Evolutionary conservation across 2,113 vertebrate genomes (phyloP).

Genomic region (Amazona guildingii): DNA sequence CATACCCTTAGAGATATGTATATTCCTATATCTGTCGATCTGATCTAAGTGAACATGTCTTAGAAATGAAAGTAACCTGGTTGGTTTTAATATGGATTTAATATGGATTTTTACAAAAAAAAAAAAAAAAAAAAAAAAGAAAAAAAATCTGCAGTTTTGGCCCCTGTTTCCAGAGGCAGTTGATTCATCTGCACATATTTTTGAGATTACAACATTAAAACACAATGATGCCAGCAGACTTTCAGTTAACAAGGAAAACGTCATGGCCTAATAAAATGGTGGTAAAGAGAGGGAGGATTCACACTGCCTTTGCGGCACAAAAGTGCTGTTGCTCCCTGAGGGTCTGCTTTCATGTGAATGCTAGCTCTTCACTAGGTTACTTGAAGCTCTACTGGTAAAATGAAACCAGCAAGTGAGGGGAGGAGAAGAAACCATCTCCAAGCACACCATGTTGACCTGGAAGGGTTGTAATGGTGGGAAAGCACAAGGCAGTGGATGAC

Average conservation of each 20-base stretch:
- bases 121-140: background rate
- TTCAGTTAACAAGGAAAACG: background rate
- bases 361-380: background rate
- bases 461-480: accelerated
- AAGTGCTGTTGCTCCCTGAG: too few species aligned
- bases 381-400: background rate
- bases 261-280: accelerated
- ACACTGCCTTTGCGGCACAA: accelerated
- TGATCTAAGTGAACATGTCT: background rate
- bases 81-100: background rate
- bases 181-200: background rate
- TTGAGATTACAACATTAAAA: background rate
- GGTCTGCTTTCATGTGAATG: background rate
- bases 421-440: background rate
- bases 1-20: background rate
- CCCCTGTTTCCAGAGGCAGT: too few species aligned
- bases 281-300: background rate
- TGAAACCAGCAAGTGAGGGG: background rate
- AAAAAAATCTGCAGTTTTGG: background rate
- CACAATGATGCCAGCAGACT: background rate
- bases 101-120: background rate
- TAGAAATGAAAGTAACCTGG: background rate
- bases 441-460: accelerated
- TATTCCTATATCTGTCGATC: background rate
- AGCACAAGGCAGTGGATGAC: background rate